Percentiles rank a stretch among this genome's conserved stretches.
phyloP scores from a whole-genome alignment of 2,888 invertebrate genomes.

The Idaea straminata region DNA sequence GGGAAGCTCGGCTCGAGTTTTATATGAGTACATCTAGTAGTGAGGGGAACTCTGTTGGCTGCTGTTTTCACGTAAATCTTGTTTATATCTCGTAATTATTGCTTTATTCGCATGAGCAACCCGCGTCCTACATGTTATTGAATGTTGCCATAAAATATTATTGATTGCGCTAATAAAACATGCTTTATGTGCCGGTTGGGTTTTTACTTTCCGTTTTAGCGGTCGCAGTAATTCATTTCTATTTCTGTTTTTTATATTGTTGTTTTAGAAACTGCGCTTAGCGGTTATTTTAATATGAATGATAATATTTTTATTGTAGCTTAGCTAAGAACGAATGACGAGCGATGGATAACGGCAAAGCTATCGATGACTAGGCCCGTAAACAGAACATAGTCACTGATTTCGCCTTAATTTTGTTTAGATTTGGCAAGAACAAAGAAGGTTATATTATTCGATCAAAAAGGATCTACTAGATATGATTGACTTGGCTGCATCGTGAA shows the following conservation, averaged over 20 bases:
- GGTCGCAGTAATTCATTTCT: conserved; percentile 45
- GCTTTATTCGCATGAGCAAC: conserved; percentile 70
- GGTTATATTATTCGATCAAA: too few species aligned
- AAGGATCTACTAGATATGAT: too few species aligned
- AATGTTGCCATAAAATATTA: conserved; percentile 75
- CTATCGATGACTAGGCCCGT: too few species aligned
- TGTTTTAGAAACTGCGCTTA: conserved; percentile 5
- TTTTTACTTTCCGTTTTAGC: conserved; percentile 58
- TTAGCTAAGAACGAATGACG: neutral
- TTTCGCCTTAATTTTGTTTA: too few species aligned
- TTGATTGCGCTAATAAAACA: conserved; percentile 71
- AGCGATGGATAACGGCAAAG: neutral
- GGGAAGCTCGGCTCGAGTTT: conserved; percentile 60
- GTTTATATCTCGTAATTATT: conserved; percentile 74
- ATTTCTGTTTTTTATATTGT: conserved; percentile 33
- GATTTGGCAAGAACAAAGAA: too few species aligned
- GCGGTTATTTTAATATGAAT: neutral
- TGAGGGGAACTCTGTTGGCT: conserved; percentile 41
- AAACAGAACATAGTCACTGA: too few species aligned
- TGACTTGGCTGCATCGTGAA: too few species aligned
- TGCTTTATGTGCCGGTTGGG: conserved; percentile 58
- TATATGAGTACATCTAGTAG: conserved; percentile 38
- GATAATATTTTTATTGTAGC: neutral
- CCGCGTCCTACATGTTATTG: conserved; percentile 68
- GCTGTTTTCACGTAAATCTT: conserved; percentile 68